Evolutionary conservation across 2,797 vertebrate species (phyloP).

Genomic region (Falco novaeseelandiae): DNA sequence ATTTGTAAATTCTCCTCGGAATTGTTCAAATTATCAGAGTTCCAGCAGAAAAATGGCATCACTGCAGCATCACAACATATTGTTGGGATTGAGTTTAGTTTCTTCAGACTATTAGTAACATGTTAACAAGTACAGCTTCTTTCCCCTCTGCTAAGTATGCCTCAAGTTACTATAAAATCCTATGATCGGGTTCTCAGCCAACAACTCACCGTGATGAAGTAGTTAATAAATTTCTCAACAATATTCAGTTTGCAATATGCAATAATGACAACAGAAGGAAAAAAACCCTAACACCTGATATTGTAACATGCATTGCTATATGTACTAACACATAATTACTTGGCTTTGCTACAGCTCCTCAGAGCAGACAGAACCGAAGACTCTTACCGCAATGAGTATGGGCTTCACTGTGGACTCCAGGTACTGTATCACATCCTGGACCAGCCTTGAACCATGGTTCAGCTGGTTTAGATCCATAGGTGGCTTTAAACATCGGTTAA

Average conservation of each 20-base stretch:
- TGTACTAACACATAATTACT: not conserved
- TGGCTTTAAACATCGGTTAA: conserved; percentile 88
- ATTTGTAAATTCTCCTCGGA: not conserved
- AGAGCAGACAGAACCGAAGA: not conserved
- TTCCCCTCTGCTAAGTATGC: not conserved
- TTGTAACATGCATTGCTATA: not conserved
- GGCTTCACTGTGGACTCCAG: conserved; percentile 87
- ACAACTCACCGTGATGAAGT: not conserved
- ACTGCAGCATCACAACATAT: not conserved
- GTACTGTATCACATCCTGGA: conserved; percentile 92
- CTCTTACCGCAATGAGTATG: conserved; percentile 80
- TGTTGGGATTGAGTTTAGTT: not conserved
- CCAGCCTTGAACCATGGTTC: conserved; percentile 82
- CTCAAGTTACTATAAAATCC: not conserved
- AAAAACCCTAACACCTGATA: not conserved
- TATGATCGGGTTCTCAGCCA: not conserved
- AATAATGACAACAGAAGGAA: not conserved
- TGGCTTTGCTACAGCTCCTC: not conserved
- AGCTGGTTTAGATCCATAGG: conserved; percentile 93
- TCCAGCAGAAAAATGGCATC: not conserved
- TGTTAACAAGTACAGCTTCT: not conserved
- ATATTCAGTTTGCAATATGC: not conserved
- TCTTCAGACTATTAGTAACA: not conserved
- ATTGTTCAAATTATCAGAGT: not conserved
- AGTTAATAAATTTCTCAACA: not conserved